Evolutionary conservation across 2,888 invertebrate species (phyloP).

Genomic region (Phragmatobia fuliginosa): DNA sequence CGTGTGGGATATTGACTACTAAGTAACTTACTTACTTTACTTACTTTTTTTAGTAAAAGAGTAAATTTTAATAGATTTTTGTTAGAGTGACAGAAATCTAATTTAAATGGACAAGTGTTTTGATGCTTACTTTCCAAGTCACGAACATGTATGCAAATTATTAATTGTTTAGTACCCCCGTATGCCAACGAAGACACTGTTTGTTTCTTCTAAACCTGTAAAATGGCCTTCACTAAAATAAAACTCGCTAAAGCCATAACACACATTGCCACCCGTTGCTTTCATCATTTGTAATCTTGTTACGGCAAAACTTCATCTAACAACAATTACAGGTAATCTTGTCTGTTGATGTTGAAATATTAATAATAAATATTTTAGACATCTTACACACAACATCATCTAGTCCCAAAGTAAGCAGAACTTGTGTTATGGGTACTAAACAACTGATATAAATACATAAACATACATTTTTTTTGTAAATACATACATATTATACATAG

Average conservation of each 20-base stretch:
- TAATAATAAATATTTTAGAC: too few species aligned
- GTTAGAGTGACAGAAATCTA: constrained; percentile 15
- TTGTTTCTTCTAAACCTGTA: constrained; percentile 47
- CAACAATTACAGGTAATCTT: constrained; percentile 4
- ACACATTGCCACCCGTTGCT: too few species aligned
- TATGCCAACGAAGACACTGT: constrained; percentile 55
- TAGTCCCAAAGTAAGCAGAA: too few species aligned
- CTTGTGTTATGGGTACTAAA: too few species aligned
- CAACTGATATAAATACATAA: too few species aligned
- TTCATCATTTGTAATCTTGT: constrained; percentile 41
- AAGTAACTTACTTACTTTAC: too few species aligned
- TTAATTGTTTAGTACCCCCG: constrained; percentile 64
- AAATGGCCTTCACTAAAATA: constrained; percentile 52
- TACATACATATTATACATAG: too few species aligned
- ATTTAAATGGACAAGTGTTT: constrained; percentile 45
- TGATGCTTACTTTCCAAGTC: constrained; percentile 61
- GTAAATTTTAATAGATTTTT: constrained; percentile 19
- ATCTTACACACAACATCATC: too few species aligned
- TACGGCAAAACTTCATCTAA: constrained; percentile 30
- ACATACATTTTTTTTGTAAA: too few species aligned
- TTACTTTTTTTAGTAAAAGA: constrained; percentile 6
- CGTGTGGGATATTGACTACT: background rate
- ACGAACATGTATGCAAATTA: constrained; percentile 72
- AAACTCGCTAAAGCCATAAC: constrained; percentile 50
- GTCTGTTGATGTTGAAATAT: too few species aligned